Evolutionary conservation across 2,113 vertebrate genomes (phyloP).

Genomic region (Pterocles gutturalis): DNA sequence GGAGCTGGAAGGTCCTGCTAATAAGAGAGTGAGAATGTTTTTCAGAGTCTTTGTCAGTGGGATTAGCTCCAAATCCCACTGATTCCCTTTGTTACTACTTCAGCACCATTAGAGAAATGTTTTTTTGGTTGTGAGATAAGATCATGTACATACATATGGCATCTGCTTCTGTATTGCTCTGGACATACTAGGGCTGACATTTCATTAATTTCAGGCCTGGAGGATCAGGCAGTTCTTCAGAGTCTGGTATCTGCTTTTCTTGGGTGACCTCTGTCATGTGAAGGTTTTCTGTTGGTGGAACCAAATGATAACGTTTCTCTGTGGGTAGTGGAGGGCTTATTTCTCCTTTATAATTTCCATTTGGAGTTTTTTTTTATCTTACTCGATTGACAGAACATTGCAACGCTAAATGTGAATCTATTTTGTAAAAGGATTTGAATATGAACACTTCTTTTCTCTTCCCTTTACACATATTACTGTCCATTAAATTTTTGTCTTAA

Average conservation of each 20-base stretch:
- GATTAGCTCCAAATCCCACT: constrained; percentile 3
- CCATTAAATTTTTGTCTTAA: not conserved
- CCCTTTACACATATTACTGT: not conserved
- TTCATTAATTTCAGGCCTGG: not conserved
- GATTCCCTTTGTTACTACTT: not conserved
- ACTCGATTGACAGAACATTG: not conserved
- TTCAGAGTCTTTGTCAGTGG: not conserved
- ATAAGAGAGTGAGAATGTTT: not conserved
- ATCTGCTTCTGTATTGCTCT: not conserved
- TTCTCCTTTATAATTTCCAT: not conserved
- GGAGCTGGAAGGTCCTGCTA: not conserved
- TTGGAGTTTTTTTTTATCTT: not conserved
- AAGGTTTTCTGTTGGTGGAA: constrained; percentile 22
- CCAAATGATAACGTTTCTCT: not conserved
- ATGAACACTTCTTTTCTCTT: not conserved
- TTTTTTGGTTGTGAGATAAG: not conserved
- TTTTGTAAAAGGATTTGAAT: not conserved
- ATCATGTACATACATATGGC: not conserved
- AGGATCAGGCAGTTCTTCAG: constrained; percentile 11
- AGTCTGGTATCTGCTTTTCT: constrained; percentile 35
- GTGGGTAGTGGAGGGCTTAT: not conserved
- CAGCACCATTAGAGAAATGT: not conserved
- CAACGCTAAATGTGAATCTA: not conserved
- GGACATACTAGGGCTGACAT: not conserved
- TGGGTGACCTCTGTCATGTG: constrained; percentile 22